Percentiles rank a stretch among this genome's conserved stretches.
These are phyloP conservation scores for Sebastes cheni DNA, from an alignment of 2,797 vertebrate genomes.

Conservation along the genomic window DNA sequence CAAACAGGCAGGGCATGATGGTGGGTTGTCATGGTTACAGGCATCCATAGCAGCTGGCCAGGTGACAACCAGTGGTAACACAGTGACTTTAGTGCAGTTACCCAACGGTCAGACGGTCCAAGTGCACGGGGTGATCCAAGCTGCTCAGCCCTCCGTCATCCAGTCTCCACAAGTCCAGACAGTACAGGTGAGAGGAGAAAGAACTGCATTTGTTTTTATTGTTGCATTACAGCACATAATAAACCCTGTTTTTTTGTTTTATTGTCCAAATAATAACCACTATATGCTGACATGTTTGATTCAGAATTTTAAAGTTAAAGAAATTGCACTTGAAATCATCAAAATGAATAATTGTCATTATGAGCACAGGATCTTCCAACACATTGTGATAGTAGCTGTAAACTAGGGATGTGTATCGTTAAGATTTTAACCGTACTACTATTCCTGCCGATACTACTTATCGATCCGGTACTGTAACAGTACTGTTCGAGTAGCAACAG, in stretches of 20 bases:
- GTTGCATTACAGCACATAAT: background rate
- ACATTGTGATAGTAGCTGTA: background rate
- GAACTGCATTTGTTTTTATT: background rate
- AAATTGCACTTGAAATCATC: background rate
- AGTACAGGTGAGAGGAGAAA: constrained; percentile 86
- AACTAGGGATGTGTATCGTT: no score
- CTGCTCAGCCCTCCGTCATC: constrained; percentile 97
- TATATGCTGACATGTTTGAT: no score
- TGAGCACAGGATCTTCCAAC: background rate
- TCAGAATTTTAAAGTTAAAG: no score
- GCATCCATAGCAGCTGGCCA: constrained; percentile 92
- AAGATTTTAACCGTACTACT: no score
- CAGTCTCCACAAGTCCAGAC: constrained; percentile 98
- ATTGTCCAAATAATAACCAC: no score
- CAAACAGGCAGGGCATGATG: background rate
- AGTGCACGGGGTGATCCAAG: constrained; percentile 98
- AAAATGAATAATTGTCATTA: background rate
- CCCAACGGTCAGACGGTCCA: constrained; percentile 98
- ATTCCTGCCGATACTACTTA: no score
- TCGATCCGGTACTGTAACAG: no score
- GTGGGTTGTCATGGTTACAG: constrained; percentile 70
- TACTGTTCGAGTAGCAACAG: no score
- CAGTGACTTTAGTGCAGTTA: constrained; percentile 96
- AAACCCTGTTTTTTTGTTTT: no score
- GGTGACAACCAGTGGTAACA: constrained; percentile 88